Evolutionary conservation across 2,888 invertebrate species (phyloP), one percentile per base, ranked within the genome.

Genomic region (Andrena bucephala): DNA sequence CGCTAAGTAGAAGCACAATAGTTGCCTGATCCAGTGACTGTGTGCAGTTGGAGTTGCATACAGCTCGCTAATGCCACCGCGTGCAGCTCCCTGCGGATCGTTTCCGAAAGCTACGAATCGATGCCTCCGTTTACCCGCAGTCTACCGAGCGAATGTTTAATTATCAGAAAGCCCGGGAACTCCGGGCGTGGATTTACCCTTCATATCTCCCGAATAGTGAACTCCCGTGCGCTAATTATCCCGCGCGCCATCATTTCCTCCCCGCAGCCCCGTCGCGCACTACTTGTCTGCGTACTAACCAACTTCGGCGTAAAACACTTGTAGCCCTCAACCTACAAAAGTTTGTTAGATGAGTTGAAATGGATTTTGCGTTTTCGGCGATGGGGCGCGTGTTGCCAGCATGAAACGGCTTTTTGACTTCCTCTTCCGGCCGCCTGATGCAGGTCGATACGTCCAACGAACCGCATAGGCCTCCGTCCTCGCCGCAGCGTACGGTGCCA

Each of bases 361-460:
- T 86, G 75, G 80, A 85, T 85, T 78, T 85, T 70, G 60, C 74
- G 59, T 85, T 72, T n/a, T 72, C 75, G 68, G 33, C 60, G 57
- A 72, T 77, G 77, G 75, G 42, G 71, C 76, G 82, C 70, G 77
- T 69, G 59, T 75, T 59, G 73, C 73, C 73, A 72, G 78, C 85
- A 79, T 73, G 81, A 84, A 81, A 84, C 81, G 76, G 70, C 85
- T 85, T 81, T 60, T 65, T 67, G 52, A 79, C 62, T 59, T 74
- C 16, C 24, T 4, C 52, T 48, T 65, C 50, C 48, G 59, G 42
- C 29, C 48, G 36, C 16, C 59, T 24, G 72, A 72, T 10, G 48
- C 31, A 60, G 60, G 29, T 48, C 78, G 69, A 77, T 76, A 27
- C 36, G 48, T 31, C 62, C 20, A 33, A 29, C 20, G 63, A 36